Conservation (phyloP, 2,888 invertebrate species). For the Himalopsyche tibetana region DNA sequence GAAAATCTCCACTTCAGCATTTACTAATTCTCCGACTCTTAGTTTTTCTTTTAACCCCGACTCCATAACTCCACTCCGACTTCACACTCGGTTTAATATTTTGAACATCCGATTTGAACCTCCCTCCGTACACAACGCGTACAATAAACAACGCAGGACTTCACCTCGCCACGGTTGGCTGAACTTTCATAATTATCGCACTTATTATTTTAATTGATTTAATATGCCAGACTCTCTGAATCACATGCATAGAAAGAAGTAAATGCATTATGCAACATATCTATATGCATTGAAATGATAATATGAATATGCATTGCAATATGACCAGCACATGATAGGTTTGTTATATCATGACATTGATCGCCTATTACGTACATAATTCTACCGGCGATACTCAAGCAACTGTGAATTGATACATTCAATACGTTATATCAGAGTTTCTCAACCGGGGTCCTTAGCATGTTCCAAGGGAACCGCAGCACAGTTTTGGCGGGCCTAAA, state of each 20-base stretch:
- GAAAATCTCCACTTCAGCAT: no score
- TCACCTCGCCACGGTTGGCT: slow-evolving; percentile 2
- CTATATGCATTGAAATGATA: slow-evolving; percentile 8
- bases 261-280: slow-evolving; percentile 29
- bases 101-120: not conserved
- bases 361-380: not conserved
- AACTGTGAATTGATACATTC: no score
- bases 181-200: slow-evolving; percentile 41
- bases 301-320: slow-evolving; percentile 31
- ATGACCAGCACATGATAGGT: slow-evolving; percentile 13
- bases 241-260: slow-evolving; percentile 3
- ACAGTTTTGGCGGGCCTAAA: no score
- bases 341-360: slow-evolving; percentile 29
- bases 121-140: not conserved
- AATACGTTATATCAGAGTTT: no score
- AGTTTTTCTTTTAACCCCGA: no score
- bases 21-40: no score
- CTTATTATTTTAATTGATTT: slow-evolving; percentile 41
- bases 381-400: not conserved
- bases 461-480: no score
- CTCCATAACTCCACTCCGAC: no score
- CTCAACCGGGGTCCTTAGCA: no score
- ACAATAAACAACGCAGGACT: not conserved
- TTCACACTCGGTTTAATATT: no score
- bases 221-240: slow-evolving; percentile 17